Conservation (phyloP, 2,113 vertebrate genomes). For the Ranitomeya imitator region DNA sequence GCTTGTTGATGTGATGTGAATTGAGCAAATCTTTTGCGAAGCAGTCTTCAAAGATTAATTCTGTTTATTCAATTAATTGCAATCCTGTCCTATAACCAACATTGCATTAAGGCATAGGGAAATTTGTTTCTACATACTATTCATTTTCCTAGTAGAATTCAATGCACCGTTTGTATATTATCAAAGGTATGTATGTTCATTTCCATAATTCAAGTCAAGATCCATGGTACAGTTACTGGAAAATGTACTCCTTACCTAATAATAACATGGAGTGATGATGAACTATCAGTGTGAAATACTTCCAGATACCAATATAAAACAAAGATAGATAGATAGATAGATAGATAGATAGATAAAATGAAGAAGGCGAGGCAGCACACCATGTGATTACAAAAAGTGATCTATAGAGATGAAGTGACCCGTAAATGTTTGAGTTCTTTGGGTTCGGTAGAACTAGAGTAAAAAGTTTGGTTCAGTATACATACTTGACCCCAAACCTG, state of each 20-base stretch:
- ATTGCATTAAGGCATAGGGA: not conserved
- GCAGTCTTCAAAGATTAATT: constrained; percentile 12
- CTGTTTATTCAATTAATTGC: constrained; percentile 3
- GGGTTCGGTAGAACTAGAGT: no score
- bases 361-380: no score
- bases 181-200: not conserved
- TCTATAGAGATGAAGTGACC: no score
- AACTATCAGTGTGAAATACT: no score
- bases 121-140: not conserved
- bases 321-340: no score
- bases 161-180: not conserved
- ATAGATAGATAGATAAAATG: no score
- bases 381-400: no score
- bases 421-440: no score
- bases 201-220: not conserved
- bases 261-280: not conserved
- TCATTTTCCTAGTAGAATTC: not conserved
- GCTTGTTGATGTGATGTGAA: constrained; percentile 14
- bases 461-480: no score
- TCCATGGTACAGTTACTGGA: not conserved
- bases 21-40: constrained; percentile 10
- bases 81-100: not conserved
- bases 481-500: no score
- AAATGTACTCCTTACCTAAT: not conserved
- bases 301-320: no score